phyloP scores from a whole-genome alignment of 2,888 invertebrate genomes.

The Gymnoscelis rufifasciata region DNA sequence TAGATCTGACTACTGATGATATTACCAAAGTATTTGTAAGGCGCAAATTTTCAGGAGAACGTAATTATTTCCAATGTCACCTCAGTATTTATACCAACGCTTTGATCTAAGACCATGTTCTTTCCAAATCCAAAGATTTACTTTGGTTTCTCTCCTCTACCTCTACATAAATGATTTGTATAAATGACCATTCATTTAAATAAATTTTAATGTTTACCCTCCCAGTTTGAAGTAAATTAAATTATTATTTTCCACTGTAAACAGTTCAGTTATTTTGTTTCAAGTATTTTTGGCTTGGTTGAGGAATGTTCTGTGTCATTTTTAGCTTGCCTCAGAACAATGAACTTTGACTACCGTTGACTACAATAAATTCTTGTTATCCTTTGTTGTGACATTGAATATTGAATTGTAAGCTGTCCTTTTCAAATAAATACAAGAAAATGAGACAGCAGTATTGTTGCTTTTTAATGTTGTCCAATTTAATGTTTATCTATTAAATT shows the following conservation, averaged over 20 bases:
- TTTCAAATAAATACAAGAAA: constrained; percentile 18
- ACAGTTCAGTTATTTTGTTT: constrained; percentile 9
- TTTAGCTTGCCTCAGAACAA: constrained; percentile 19
- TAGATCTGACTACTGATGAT: background rate
- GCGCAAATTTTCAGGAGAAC: background rate
- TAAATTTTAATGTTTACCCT: background rate
- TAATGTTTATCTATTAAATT: no score
- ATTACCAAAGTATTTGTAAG: background rate
- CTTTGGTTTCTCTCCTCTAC: no score
- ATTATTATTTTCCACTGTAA: background rate
- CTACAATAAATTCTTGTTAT: constrained; percentile 24
- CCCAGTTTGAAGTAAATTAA: background rate
- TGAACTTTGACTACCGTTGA: constrained; percentile 25
- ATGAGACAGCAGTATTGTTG: constrained; percentile 8
- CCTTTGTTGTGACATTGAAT: constrained; percentile 58
- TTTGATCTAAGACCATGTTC: no score
- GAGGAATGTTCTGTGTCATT: background rate
- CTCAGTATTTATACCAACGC: no score
- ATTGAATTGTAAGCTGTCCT: constrained; percentile 40
- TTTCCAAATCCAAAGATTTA: no score
- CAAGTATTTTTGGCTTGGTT: background rate
- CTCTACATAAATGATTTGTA: no score
- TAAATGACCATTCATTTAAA: no score
- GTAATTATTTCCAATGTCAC: background rate
- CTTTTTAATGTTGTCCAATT: no score